Base-by-base conservation (phyloP, 2,113 vertebrate species). In the Bubo scandiacus region DNA sequence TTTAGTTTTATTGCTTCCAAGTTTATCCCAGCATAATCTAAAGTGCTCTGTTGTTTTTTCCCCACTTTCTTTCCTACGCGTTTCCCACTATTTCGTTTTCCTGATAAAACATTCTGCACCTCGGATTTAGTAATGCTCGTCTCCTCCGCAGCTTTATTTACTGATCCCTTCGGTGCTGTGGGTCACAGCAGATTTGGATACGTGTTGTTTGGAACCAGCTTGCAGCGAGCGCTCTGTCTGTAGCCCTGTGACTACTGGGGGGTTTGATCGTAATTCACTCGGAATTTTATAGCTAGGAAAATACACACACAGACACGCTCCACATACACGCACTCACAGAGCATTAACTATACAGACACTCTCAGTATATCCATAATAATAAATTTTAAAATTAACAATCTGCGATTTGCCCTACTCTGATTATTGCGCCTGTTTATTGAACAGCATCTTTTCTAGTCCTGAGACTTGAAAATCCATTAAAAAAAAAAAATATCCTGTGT, bases 1-100 rank as follows among this genome's bases (percentile, higher is more conserved):
- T 97, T 96, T 95, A 88, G 94, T 97, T 97, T 97, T 97, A 97
- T 95, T 95, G 95, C 95, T 95, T 97, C 89, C 96, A 96, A 96
- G 86, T 94, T 96, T 96, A 95, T 97, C 92, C 97, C 81, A 54
- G 74, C 55, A 40, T 95, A 95, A 95, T 89, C 96, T 92, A n/a
- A 90, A 68, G 83, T 86, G 77, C 25, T 92, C 65, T 66, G 61
- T 49, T 92, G n/a, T 4, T 85, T 86, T 92, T 68, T 40, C 16
- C n/a, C n/a, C 22, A 0, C 57, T 93, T 75, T 94, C 43, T 84
- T 86, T 90, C 47, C 61, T 36, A 27, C n/a, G 9, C 10, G 1
- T 92, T 94, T 91, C 47, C 47, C 42, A 6, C 68, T 86, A 40
- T 94, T 95, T 91, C 65, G 83, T 94, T 95, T 88, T 87, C 66